Evolutionary conservation across 2,797 vertebrate species (phyloP), one percentile per base, ranked within the genome.

Genomic region (Spinus olivaceus): DNA sequence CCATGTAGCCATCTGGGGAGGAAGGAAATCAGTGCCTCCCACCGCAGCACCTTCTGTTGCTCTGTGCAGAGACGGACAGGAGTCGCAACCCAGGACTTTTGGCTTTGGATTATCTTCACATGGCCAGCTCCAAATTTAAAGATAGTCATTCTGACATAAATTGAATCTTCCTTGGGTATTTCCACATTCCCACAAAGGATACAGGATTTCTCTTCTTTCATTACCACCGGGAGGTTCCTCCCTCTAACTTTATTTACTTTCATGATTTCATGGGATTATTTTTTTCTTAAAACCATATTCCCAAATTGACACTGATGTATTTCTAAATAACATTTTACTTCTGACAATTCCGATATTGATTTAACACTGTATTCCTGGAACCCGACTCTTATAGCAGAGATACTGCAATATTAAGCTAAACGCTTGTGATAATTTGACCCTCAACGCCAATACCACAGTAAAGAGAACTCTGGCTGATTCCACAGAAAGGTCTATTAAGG

Each of bases 311-410:
- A 14, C 22, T 10, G n/a, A 61, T 33, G 16, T n/a, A 64, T 73
- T 91, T 61, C 67, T 57, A 91, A 86, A 50, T 32, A 78, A 41
- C 33, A 56, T 63, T 83, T 90, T 50, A 51, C 64, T 77, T 81
- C 69, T 88, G 89, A 86, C 46, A 78, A 72, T 79, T 76, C 56
- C 44, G 59, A 56, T 74, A 89, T 70, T 86, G 80, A 94, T 89
- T 86, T 88, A 88, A 83, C 37, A 37, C 49, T 10, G 21, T 5
- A 2, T 85, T 85, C 84, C 76, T 76, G 85, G 76, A 90, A 92
- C 64, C 41, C 57, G 79, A 42, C 59, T 70, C 79, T 74, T 69
- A 86, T 23, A 92, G 85, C 65, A 56, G 30, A 78, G 14, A 72
- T 83, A 81, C 35, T 74, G 76, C 71, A 74, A 61, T 1, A 6